A percentile compares a stretch with the other conserved stretches of the same genome.
phyloP scores from a whole-genome alignment of 2,888 invertebrate species.

The Tachystola acroxantha region DNA sequence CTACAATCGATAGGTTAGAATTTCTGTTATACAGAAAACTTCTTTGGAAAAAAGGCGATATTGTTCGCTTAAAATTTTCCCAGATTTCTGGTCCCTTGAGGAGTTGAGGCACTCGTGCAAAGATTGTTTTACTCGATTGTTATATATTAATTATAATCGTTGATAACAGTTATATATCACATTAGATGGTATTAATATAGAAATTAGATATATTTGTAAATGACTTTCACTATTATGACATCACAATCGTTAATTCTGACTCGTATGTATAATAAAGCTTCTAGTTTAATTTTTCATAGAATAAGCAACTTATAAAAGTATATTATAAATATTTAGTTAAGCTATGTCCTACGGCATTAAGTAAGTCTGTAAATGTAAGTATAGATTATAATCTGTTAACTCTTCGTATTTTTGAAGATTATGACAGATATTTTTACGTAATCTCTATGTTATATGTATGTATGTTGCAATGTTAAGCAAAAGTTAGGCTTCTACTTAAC shows the following conservation, averaged over 20 bases:
- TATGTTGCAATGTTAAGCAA: conserved; percentile 3
- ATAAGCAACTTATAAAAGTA: too few relatives aligned
- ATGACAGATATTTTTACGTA: not conserved
- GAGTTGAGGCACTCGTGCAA: not conserved
- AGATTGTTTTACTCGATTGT: not conserved
- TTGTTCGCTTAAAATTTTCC: too few relatives aligned
- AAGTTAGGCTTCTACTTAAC: not conserved
- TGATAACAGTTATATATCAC: not conserved
- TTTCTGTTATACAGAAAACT: too few relatives aligned
- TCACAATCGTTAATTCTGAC: conserved; percentile 6
- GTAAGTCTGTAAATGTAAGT: conserved; percentile 13
- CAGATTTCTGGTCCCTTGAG: too few relatives aligned
- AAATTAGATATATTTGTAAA: conserved; percentile 6
- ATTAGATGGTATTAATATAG: conserved; percentile 1
- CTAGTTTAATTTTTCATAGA: not conserved
- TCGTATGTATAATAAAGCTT: conserved; percentile 9
- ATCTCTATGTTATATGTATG: conserved; percentile 5
- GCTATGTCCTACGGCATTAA: too few relatives aligned
- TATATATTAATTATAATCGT: not conserved
- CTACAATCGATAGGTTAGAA: too few relatives aligned
- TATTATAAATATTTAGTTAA: too few relatives aligned
- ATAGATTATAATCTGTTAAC: not conserved
- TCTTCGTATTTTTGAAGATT: conserved; percentile 8
- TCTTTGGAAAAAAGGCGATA: too few relatives aligned
- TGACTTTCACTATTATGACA: conserved; percentile 10